Conservation (phyloP, 2,888 invertebrate species). For the Anthophora plumipes region DNA sequence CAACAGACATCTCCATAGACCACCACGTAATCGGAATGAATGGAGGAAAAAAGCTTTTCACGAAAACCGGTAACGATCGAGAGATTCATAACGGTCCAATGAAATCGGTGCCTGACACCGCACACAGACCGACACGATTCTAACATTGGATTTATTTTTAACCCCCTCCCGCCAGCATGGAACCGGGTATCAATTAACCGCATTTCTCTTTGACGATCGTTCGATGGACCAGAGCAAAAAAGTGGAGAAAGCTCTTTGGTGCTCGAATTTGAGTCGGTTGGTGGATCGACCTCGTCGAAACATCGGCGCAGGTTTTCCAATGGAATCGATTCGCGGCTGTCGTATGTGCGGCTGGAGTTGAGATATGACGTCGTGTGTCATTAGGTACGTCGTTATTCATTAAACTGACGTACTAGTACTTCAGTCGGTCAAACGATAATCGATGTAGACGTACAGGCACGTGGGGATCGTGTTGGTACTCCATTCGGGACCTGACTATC, state of each 20-base stretch:
- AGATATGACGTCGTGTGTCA: constrained; percentile 75
- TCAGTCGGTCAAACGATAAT: constrained; percentile 74
- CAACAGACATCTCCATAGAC: background rate
- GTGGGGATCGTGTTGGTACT: constrained; percentile 7
- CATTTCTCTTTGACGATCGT: constrained; percentile 52
- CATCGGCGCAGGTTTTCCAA: constrained; percentile 57
- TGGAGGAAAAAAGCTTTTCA: background rate
- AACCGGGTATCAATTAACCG: constrained; percentile 55
- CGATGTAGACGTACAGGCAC: constrained; percentile 59
- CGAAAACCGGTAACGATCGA: constrained; percentile 2
- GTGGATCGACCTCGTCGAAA: constrained; percentile 61
- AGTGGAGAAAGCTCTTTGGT: constrained; percentile 44
- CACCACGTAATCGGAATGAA: background rate
- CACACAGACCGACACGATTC: constrained; percentile 5
- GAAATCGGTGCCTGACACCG: background rate
- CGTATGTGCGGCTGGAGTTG: constrained; percentile 57
- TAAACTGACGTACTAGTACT: constrained; percentile 70
- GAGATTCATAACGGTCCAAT: background rate
- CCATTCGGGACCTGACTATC: background rate
- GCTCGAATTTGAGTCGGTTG: constrained; percentile 54
- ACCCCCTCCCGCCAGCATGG: background rate
- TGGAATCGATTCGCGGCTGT: constrained; percentile 65
- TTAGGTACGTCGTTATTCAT: constrained; percentile 76
- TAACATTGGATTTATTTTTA: constrained; percentile 38
- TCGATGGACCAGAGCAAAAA: constrained; percentile 35